Percentiles rank a stretch among this genome's conserved stretches.
Evolutionary conservation across 2,888 invertebrate genomes (phyloP).

Genomic region (Drosophila birchii): DNA sequence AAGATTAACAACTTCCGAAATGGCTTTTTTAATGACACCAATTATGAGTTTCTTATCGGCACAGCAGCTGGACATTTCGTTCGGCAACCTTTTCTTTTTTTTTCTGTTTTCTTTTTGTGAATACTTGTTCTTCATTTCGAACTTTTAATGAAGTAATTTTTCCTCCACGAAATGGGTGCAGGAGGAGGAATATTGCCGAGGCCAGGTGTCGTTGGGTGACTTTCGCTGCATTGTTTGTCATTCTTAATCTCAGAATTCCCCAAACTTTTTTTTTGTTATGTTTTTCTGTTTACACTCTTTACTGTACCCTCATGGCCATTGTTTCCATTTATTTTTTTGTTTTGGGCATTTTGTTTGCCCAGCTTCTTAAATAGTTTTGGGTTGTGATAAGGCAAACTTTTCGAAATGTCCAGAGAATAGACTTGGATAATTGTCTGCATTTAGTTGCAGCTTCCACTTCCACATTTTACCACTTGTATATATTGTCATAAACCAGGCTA

Average conservation of each 20-base stretch:
- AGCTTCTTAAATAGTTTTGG: slow-evolving; percentile 40
- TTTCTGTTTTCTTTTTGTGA: slow-evolving; percentile 15
- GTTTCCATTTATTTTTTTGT: slow-evolving; percentile 4
- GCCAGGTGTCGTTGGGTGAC: slow-evolving; percentile 30
- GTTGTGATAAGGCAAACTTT: slow-evolving; percentile 33
- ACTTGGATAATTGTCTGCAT: slow-evolving; percentile 28
- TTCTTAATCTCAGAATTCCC: slow-evolving; percentile 50
- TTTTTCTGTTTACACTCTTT: slow-evolving; percentile 4
- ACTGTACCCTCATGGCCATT: slow-evolving; percentile 3
- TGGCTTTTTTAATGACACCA: slow-evolving; percentile 81
- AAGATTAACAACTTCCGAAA: slow-evolving; percentile 82
- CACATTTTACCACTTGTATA: neutral
- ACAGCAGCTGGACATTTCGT: slow-evolving; percentile 62
- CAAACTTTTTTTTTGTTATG: neutral
- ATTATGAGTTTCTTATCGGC: slow-evolving; percentile 82
- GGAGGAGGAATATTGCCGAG: neutral
- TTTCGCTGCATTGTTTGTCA: slow-evolving; percentile 66
- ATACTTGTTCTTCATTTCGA: slow-evolving; percentile 56
- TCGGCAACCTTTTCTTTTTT: slow-evolving; percentile 3
- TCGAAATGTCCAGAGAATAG: slow-evolving; percentile 1
- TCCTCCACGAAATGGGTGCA: slow-evolving; percentile 40
- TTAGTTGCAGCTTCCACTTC: slow-evolving; percentile 8
- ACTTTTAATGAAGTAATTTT: slow-evolving; percentile 78
- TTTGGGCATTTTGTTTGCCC: slow-evolving; percentile 16
- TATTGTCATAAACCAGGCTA: neutral